These are phyloP conservation scores for Syngnathus rostellatus DNA, from an alignment of 2,797 vertebrate species.

Conservation along the genomic window DNA sequence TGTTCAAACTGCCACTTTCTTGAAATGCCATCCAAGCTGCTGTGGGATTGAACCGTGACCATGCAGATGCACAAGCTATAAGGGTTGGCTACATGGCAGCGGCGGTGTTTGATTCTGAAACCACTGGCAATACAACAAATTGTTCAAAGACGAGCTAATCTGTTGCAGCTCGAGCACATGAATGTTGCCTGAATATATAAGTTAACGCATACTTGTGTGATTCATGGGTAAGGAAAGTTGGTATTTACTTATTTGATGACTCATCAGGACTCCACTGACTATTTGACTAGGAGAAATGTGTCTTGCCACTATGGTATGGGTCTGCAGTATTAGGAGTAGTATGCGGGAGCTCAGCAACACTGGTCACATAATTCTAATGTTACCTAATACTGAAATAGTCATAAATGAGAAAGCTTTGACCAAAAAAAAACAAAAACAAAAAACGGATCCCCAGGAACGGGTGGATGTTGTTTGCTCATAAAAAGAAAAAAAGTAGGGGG, in stretches of 20 bases:
- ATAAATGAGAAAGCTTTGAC: conserved; percentile 44
- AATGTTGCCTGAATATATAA: conserved; percentile 35
- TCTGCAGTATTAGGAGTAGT: neutral
- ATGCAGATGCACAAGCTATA: conserved; percentile 16
- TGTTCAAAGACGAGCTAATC: conserved; percentile 55
- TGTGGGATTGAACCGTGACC: conserved; percentile 24
- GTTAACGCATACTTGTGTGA: conserved; percentile 30
- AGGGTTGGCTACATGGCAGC: conserved; percentile 21
- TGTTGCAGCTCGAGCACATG: conserved; percentile 37
- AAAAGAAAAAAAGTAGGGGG: conserved; percentile 2
- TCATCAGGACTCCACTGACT: conserved; percentile 49
- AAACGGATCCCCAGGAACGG: conserved; percentile 34
- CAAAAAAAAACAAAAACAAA: conserved; percentile 40
- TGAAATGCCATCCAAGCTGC: conserved; percentile 27
- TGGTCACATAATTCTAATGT: conserved; percentile 27
- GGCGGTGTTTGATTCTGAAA: conserved; percentile 42
- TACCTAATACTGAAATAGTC: conserved; percentile 31
- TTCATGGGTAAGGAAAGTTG: conserved; percentile 50
- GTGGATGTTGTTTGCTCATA: neutral
- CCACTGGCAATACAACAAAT: conserved; percentile 34
- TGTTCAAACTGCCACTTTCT: conserved; percentile 45
- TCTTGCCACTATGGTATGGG: neutral
- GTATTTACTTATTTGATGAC: conserved; percentile 53
- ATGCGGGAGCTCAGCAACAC: conserved; percentile 6
- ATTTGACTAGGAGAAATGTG: neutral